Percentiles rank a stretch among this genome's conserved stretches.
These are phyloP conservation scores for Phalacrocorax brasilianus DNA, from an alignment of 2,113 vertebrate species.

Conservation along the genomic window DNA sequence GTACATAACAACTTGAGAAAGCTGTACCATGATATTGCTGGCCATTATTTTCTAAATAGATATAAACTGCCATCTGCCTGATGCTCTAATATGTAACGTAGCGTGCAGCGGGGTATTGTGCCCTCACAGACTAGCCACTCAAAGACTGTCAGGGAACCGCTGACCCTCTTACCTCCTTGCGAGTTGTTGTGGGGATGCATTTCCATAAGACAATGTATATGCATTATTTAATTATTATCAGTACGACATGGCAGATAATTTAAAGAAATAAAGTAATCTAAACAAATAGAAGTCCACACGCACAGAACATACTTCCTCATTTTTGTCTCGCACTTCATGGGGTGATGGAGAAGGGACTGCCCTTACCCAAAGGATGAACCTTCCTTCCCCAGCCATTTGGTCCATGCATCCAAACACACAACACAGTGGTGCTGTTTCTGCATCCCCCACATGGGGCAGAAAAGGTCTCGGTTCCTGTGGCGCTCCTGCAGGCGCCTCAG, in stretches of 20 bases:
- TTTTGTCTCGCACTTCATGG: neutral
- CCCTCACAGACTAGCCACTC: neutral
- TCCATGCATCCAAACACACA: neutral
- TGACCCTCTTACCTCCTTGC: neutral
- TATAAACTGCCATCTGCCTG: neutral
- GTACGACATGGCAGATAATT: neutral
- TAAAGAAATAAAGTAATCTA: neutral
- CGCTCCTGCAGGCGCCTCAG: neutral
- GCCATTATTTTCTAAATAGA: neutral
- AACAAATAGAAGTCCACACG: neutral
- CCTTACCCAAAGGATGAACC: neutral
- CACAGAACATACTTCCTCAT: neutral
- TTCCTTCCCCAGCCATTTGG: neutral
- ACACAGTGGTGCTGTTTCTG: neutral
- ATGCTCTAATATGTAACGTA: neutral
- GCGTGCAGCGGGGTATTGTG: neutral
- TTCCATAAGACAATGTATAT: neutral
- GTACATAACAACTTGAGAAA: neutral
- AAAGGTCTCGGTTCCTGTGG: neutral
- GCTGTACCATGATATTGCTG: neutral
- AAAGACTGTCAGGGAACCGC: neutral
- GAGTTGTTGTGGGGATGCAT: neutral
- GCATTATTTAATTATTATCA: neutral
- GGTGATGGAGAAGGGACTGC: neutral
- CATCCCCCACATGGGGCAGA: accelerated